phyloP scores from a whole-genome alignment of 92 coral and sea anemone species.

The Porites lobata region DNA sequence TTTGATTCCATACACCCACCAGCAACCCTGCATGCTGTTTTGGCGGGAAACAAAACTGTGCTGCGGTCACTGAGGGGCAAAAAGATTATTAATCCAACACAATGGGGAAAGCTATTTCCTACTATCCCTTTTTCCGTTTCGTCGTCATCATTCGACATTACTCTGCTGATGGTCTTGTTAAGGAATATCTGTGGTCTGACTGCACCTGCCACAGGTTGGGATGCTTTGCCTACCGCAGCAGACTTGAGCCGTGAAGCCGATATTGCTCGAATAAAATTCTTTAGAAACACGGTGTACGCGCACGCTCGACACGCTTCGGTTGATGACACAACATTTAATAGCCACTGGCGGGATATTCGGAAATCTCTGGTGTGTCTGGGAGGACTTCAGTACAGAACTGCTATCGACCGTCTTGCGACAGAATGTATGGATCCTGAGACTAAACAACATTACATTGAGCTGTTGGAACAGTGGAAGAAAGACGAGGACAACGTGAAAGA shows the following conservation, averaged over 20 bases:
- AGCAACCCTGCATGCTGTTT: not conserved
- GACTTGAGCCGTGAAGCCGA: slow-evolving; percentile 44
- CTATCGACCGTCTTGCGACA: slow-evolving; percentile 31
- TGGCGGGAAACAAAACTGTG: not conserved
- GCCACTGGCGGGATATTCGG: slow-evolving; percentile 49
- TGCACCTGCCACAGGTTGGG: slow-evolving; percentile 53
- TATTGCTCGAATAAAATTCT: slow-evolving; percentile 33
- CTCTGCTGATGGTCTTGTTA: not conserved
- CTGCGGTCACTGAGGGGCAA: not conserved
- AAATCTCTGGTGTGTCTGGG: slow-evolving; percentile 45
- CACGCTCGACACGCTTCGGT: slow-evolving; percentile 28
- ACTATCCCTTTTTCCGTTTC: not conserved
- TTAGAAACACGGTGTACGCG: slow-evolving; percentile 26
- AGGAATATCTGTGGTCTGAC: not conserved
- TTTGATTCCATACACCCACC: not conserved
- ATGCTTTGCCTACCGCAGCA: slow-evolving; percentile 33
- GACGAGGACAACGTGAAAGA: slow-evolving; percentile 16
- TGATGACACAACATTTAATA: slow-evolving; percentile 37
- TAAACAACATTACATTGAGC: slow-evolving; percentile 30
- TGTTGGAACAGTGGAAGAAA: slow-evolving; percentile 27
- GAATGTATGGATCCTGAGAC: slow-evolving; percentile 50
- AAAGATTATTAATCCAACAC: not conserved
- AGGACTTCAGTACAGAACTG: slow-evolving; percentile 3
- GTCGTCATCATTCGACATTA: not conserved
- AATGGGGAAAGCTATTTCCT: not conserved